Base-by-base conservation (phyloP, 2,888 invertebrate genomes). In the Elegia similella region DNA sequence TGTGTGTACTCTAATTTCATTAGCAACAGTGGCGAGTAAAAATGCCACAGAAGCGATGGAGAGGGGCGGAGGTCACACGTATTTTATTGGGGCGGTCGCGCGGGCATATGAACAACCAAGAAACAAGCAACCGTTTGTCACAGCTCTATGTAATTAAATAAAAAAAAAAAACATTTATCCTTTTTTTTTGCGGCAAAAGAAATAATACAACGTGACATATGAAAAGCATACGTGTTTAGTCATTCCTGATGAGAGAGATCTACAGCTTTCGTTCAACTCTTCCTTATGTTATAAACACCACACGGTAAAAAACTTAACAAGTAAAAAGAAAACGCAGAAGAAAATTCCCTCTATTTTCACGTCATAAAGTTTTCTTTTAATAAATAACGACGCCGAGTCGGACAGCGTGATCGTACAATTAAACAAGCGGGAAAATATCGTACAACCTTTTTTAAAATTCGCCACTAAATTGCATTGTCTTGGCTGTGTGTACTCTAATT, bases 71-170 rank as follows among this genome's bases (percentile, higher is more conserved):
- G 50, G 68, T 69, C 71, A 69, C 72, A 73, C 69, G 67, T 74
- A 73, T 73, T 76, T 76, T 76, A 76, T 76, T 68, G 68, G 67
- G 61, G 66, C 60, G 64, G 64, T 69, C 59, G 66, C 63, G 62
- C 69, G 46, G 69, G 72, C 70, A 71, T 71, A 76, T 75, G 75
- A 76, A 75, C 74, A 67, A 67, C 69, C 66, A 62, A 66, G 68
- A 63, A 70, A 64, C 69, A 70, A 70, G 62, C 69, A 72, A 68
- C 73, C 80, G 78, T 85, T 82, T 81, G 81, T 82, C 78, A 77
- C 78, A 69, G 74, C 72, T 67, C 68, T 60, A 61, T 67, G 72
- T 84, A 82, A 86, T 84, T 84, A 79, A 78, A 84, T 86, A 82
- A 75, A 81, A 78, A 23, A 76, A 67, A 65, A 69, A 63, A 62